A percentile compares a stretch with the other conserved stretches of the same genome.
phyloP scores from a whole-genome alignment of 2,888 invertebrate species.

The Empis stercorea region DNA sequence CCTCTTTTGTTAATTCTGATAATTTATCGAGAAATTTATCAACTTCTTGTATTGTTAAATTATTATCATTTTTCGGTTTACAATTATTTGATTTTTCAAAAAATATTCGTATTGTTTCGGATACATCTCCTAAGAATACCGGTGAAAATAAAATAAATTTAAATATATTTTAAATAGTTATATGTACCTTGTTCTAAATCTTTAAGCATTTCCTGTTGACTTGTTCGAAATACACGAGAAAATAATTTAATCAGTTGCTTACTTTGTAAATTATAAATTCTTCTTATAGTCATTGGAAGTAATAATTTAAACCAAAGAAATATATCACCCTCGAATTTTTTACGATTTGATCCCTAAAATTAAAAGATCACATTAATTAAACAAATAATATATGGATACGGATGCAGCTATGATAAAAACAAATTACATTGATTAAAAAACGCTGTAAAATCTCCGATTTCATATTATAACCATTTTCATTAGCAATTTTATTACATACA shows the following conservation, averaged over 20 bases:
- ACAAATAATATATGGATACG: constrained; percentile 17
- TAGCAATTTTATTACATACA: constrained; percentile 65
- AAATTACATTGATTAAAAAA: constrained; percentile 44
- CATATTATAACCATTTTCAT: constrained; percentile 63
- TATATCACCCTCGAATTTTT: constrained; percentile 62
- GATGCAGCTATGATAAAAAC: too few relatives aligned
- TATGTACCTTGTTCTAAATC: constrained; percentile 65
- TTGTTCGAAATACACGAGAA: constrained; percentile 59
- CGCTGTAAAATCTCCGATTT: constrained; percentile 63
- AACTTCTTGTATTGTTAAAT: constrained; percentile 59
- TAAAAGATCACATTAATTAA: constrained; percentile 3
- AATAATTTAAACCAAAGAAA: constrained; percentile 70
- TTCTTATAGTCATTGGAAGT: constrained; percentile 67
- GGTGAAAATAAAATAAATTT: too few relatives aligned
- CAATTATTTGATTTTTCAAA: constrained; percentile 51
- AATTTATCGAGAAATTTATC: constrained; percentile 64
- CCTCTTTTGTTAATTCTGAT: constrained; percentile 67
- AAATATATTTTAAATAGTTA: neutral
- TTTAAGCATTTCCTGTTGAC: constrained; percentile 69
- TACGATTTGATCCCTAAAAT: constrained; percentile 40
- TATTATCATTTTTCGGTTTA: constrained; percentile 52
- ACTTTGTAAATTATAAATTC: constrained; percentile 84
- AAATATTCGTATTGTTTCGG: constrained; percentile 68
- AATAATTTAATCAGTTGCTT: constrained; percentile 84
- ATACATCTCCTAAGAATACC: constrained; percentile 54